Evolutionary conservation across 2,888 invertebrate species (phyloP).

Genomic region (Mesorhabditis spiculigera): DNA sequence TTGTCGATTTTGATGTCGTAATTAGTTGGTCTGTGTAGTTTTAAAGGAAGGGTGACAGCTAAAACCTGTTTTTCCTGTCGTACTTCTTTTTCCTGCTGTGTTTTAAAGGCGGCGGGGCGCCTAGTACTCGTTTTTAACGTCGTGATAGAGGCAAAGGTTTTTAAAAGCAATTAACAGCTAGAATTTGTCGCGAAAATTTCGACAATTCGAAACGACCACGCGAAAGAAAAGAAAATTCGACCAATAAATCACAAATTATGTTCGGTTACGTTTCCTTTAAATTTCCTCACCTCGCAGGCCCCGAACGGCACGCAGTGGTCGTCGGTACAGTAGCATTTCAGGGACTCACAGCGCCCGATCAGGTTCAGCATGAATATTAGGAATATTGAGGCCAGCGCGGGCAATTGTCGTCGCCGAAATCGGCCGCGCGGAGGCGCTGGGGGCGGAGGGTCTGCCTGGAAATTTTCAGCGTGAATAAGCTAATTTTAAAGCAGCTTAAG

Average conservation of each 20-base stretch:
- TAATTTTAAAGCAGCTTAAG: no score
- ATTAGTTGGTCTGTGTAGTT: not conserved
- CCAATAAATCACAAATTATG: no score
- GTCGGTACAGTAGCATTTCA: slow-evolving; percentile 46
- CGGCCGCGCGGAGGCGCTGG: not conserved
- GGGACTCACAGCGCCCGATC: not conserved
- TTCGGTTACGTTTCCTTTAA: no score
- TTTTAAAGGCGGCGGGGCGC: no score
- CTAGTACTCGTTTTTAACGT: no score
- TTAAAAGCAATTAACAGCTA: no score
- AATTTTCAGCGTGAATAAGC: no score
- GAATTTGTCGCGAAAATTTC: no score
- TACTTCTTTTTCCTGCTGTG: no score
- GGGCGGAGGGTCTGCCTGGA: not conserved
- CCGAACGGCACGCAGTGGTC: slow-evolving; percentile 46
- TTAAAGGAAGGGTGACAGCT: not conserved
- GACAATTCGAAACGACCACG: no score
- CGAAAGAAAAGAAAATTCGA: no score
- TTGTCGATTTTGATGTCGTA: not conserved
- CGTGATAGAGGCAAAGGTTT: no score
- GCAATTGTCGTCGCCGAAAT: not conserved
- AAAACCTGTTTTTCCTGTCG: not conserved
- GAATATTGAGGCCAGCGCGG: not conserved
- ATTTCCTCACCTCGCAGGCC: not conserved
- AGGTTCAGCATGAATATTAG: not conserved